These are phyloP conservation scores for Hydrotaea diabolus DNA, from an alignment of 2,888 invertebrate genomes.

Conservation along the genomic window DNA sequence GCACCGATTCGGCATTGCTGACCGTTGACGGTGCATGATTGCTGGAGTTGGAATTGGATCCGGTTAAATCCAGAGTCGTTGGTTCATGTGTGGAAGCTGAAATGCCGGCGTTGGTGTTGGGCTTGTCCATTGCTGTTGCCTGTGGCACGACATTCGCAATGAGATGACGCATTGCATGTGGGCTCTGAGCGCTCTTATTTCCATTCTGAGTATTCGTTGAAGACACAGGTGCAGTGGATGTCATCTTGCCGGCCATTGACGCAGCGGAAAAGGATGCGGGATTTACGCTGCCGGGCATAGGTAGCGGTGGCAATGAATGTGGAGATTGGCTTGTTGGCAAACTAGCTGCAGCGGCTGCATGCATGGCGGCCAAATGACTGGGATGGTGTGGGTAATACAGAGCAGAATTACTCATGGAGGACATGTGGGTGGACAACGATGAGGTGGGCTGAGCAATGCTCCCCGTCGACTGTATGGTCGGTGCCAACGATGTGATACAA, in stretches of 20 bases:
- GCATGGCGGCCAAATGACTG: constrained; percentile 76
- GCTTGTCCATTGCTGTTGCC: constrained; percentile 72
- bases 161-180: constrained; percentile 76
- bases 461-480: constrained; percentile 71
- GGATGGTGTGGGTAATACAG: constrained; percentile 76
- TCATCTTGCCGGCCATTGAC: constrained; percentile 70
- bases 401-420: constrained; percentile 75
- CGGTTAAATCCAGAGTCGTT: constrained; percentile 78
- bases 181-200: constrained; percentile 75
- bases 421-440: constrained; percentile 76
- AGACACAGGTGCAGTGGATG: constrained; percentile 70
- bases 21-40: constrained; percentile 76
- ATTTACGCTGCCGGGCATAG: constrained; percentile 60
- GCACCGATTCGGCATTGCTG: constrained; percentile 70
- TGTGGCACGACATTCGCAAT: constrained; percentile 72
- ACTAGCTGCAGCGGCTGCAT: constrained; percentile 75
- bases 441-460: constrained; percentile 72
- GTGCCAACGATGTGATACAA: constrained; percentile 71
- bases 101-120: constrained; percentile 57
- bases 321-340: constrained; percentile 72
- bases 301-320: constrained; percentile 67
- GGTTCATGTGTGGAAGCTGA: constrained; percentile 74
- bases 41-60: constrained; percentile 79
- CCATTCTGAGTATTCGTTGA: constrained; percentile 70
- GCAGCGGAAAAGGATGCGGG: constrained; percentile 48